phyloP scores from a whole-genome alignment of 1,140 invertebrate genomes.

The Caenorhabditis inopinata region DNA sequence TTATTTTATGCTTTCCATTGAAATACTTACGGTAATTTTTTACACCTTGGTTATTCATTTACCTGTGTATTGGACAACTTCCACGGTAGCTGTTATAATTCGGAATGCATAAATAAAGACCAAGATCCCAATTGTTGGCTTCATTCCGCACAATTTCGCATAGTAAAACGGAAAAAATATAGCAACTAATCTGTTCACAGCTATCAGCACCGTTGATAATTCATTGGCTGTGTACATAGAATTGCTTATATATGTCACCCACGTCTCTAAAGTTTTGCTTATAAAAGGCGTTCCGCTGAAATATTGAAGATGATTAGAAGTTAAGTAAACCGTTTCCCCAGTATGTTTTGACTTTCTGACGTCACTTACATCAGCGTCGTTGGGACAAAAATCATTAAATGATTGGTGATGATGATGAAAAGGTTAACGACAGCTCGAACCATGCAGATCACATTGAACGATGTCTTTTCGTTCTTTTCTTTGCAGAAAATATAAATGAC shows the following conservation, averaged over 20 bases:
- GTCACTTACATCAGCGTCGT: neutral
- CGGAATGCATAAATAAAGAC: too few relatives aligned
- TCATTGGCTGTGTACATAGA: neutral
- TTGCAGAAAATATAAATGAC: neutral
- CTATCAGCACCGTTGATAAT: neutral
- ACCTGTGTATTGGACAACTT: too few relatives aligned
- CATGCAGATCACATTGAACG: constrained; percentile 15
- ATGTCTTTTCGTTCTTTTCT: neutral
- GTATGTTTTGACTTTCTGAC: neutral
- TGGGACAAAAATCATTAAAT: neutral
- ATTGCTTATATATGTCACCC: neutral
- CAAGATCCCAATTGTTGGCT: neutral
- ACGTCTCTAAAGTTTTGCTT: neutral
- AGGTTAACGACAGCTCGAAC: neutral
- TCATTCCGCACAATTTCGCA: neutral
- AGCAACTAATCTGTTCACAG: neutral
- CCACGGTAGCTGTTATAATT: neutral
- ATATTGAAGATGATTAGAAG: neutral
- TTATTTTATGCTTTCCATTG: too few relatives aligned
- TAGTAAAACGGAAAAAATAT: neutral
- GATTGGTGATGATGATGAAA: neutral
- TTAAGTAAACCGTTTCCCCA: too few relatives aligned
- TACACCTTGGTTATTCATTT: too few relatives aligned
- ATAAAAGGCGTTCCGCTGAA: neutral
- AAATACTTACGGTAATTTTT: too few relatives aligned